Evolutionary conservation across 1,140 invertebrate species (phyloP), one percentile per base, ranked within the genome.

Genomic region (Caenorhabditis briggsae): DNA sequence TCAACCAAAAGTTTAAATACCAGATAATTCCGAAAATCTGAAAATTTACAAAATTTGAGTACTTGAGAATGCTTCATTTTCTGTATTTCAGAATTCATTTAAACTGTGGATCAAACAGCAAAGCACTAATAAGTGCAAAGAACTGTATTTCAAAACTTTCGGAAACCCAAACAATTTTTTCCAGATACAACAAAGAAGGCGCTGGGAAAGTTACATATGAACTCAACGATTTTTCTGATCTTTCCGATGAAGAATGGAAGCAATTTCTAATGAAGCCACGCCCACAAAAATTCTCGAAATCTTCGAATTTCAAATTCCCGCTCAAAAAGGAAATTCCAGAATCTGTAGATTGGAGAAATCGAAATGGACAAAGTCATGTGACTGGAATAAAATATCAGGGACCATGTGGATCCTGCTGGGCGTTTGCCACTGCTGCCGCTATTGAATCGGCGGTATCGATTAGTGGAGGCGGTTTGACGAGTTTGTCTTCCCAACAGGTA

Each of bases 351-450:
- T 70, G 64, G 64, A 70, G 64, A 70, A 70, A 70, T 46, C 9
- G 43, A 5, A 46, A 70, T n/a, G 64, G 41, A 8, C 43, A 14
- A 5, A 70, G 43, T 8, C 64, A 70, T 18, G 64, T 70, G 3
- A 70, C 64, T 5, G 64, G 64, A 70, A 70, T 70, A 2, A 70
- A 70, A 3, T 70, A 70, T 70, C 64, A 70, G 18, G 64, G 64
- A 18, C 64, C 64, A 43, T 70, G 64, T 46, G 64, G 64, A 70
- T 70, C 64, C 9, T 70, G 64, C 46, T 70, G 64, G 64, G 64
- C 64, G 18, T 70, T 70, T 70, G 64, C 64, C 14, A 70, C 64
- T 43, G 64, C 64, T 16, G 64, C 64, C 5, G 64, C 64, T 9
- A 70, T 70, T 70, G 64, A 70, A 23, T 70, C 64, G 2, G 64